Evolutionary conservation across 1,140 invertebrate species (phyloP), one percentile per base, ranked within the genome.

Genomic region (Propsilocerus akamusi): DNA sequence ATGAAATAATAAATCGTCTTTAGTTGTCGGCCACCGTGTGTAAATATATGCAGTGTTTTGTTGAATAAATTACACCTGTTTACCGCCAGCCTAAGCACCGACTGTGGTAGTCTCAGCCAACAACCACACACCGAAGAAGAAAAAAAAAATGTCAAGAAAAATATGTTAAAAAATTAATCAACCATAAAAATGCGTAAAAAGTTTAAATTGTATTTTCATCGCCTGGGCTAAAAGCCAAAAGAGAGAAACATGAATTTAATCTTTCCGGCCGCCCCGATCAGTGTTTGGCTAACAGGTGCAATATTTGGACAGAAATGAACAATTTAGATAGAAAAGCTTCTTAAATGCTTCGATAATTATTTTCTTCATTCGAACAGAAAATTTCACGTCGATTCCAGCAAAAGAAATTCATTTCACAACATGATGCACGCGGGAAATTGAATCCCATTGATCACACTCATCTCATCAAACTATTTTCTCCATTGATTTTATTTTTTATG

Each of bases 31-130:
- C 22, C 14, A n/a, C n/a, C n/a, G n/a, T n/a, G n/a, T n/a, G n/a
- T n/a, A n/a, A n/a, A n/a, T n/a, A 17, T 41, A 41, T 41, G 34
- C 34, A 41, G 34, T 41, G 34, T 41, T 41, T n/a, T n/a, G n/a
- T n/a, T 41, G 34, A 41, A 41, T 41, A 41, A 41, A 41, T 41
- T 41, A 41, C 34, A 41, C 34, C 34, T 41, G 34, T 41, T 41
- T 41, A 20, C 20, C 7, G 17, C 22, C 34, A 17, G 12, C 22
- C 17, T 20, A 8, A 41, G 8, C 34, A 20, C 14, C 22, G 5
- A 17, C n/a, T n/a, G n/a, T n/a, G n/a, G n/a, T n/a, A n/a, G n/a
- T n/a, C n/a, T 41, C 34, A 20, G 34, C 34, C 17, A 20, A 17
- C 14, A 41, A 6, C 12, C 22, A 17, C 34, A 17, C 28, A 12